Base-by-base conservation (phyloP, 2,113 vertebrate species). In the Sinocyclocheilus grahami region DNA sequence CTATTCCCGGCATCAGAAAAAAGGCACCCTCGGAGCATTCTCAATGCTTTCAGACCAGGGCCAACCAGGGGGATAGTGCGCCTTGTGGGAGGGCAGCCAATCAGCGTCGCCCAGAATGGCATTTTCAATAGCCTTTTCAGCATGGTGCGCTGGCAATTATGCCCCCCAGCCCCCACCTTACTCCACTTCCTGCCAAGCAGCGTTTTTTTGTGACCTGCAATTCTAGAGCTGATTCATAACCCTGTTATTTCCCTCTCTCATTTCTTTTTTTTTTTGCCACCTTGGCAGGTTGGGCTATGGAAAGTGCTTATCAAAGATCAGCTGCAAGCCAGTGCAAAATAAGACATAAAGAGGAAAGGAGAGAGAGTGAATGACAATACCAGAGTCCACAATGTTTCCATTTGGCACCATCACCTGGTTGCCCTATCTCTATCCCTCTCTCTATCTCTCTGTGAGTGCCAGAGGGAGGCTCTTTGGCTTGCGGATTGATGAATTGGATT, bases 121-220 rank as follows among this genome's bases (percentile, higher is more conserved):
- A 93, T 93, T 91, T 95, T 87, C 90, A 95, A 95, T 94, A 93
- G 94, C 92, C 93, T 94, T 94, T 95, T 93, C 93, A 94, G 88
- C 85, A 84, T 87, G 86, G 89, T 89, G 91, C 88, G 88, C 91
- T 91, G 72, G 93, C 94, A 95, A 95, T 95, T 95, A 95, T 91
- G 91, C 85, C 88, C 89, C 90, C 90, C 86, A 87, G 77, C 82
- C 60, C 48, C 51, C 76, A 74, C 78, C 78, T 82, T 79, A 9
- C 86, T 89, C 91, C 87, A 93, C 92, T 92, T 94, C 92, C 93
- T 92, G 92, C 90, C 88, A 92, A 87, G 89, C 71, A 80, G 92
- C 60, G 18, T 82, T 85, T 88, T 87, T 87, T 83, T 51, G 55
- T 87, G 85, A 82, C 84, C 81, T 86, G 78, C 89, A 85, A 89